Evolutionary conservation across 2,888 invertebrate species (phyloP), one percentile per base, ranked within the genome.

Genomic region (Agapostemon virescens): DNA sequence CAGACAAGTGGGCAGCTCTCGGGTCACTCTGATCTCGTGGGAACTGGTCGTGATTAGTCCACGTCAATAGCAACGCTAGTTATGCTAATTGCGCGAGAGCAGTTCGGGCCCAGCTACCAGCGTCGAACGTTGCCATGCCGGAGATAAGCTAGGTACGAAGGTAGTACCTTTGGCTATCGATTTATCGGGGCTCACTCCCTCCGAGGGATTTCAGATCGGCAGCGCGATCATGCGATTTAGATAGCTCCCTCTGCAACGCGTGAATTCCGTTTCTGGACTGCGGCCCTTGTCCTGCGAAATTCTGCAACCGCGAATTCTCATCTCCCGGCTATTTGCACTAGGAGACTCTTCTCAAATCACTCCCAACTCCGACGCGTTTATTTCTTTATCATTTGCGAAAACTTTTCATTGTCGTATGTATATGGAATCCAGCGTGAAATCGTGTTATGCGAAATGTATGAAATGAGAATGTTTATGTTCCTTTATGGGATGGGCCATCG

Each of bases 11-110:
- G 80, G 77, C 81, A 80, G 71, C 86, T 71, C 33, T 36, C 40
- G 80, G 82, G 77, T 85, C 84, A 84, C 81, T 86, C 83, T 88
- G 89, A 90, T 90, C 89, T 89, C 90, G 90, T 90, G 90, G 90
- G 90, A 91, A 90, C 90, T 88, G 86, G 88, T 88, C 87, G 90
- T 90, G 90, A 91, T 91, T 91, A 90, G 90, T 90, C 88, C 85
- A 89, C 88, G 90, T 90, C 90, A 91, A 90, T 90, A 87, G 84
- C 85, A 88, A 89, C 88, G 90, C 89, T 90, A 89, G 89, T 90
- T 90, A 90, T 91, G 90, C 89, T 90, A 90, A 91, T 91, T 91
- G 90, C 90, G 85, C 89, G 88, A 89, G 89, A 89, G 90, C 88
- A 90, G 88, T 90, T 90, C 85, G 87, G 86, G 79, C 87, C 20